Evolutionary conservation across 1,140 invertebrate genomes (phyloP), one percentile per base, ranked within the genome.

Genomic region (Drosophila athabasca): DNA sequence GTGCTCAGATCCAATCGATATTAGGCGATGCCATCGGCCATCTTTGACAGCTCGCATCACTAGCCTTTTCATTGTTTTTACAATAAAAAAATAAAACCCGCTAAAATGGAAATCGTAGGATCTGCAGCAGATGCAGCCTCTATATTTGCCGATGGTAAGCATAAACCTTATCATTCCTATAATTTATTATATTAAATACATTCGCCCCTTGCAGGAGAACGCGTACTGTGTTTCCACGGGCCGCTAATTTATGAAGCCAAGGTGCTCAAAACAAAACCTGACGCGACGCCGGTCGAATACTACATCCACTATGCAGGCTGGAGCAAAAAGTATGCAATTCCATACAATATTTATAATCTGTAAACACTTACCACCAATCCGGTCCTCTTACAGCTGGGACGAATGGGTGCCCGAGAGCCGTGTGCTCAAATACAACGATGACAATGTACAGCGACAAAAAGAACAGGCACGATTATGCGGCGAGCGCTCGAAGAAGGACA

Each of bases 231-330:
- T 92, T 99, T 98, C 90, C 98, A 99, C 93, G 97, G 97, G 1
- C 97, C 97, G 8, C 92, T 98, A 7, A 96, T 99, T 69, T 99
- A 99, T 92, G 97, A 99, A 93, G 98, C 97, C 7, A 99, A 99
- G 94, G 98, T 97, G 92, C 93, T 99, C 7, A 97, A 98, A 92
- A 94, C 94, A 68, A 95, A 95, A 62, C 93, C 96, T 22, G 94
- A 94, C 6, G 97, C 96, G 87, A 97, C 98, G 92, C 95, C 96
- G 92, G 94, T 97, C 3, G 95, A 96, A 91, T 99, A 99, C 93
- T 95, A 97, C 24, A 98, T 99, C 73, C 98, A 99, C 92, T 99
- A 99, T 93, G 97, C 97, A 82, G 98, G 98, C 6, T 99, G 98
- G 98, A 99, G 98, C 92, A 99, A 99, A 94, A 99, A 97, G 97